These are phyloP conservation scores for Endomychus coccineus DNA, from an alignment of 2,888 invertebrate species.

Conservation along the genomic window DNA sequence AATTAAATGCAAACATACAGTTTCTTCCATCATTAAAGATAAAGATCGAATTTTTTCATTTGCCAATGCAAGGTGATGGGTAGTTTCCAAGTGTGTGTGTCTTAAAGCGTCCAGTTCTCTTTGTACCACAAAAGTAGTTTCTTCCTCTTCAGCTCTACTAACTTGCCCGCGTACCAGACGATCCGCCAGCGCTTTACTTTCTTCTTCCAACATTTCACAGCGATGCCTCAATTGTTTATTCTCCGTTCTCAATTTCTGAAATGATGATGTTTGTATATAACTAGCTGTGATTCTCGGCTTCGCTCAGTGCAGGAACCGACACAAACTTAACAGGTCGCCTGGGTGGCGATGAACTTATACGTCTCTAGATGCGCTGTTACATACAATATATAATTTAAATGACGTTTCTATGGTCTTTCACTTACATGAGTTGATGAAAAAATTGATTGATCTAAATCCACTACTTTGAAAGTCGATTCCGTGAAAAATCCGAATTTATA, in stretches of 20 bases:
- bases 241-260: constrained; percentile 75
- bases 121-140: constrained; percentile 74
- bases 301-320: too few relatives aligned
- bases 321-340: too few relatives aligned
- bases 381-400: too few relatives aligned
- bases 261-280: too few relatives aligned
- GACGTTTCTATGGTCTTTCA: too few relatives aligned
- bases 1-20: constrained; percentile 45
- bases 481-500: too few relatives aligned
- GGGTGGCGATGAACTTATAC: too few relatives aligned
- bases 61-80: constrained; percentile 82
- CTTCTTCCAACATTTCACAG: constrained; percentile 91
- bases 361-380: too few relatives aligned
- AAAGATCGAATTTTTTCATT: constrained; percentile 82
- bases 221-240: constrained; percentile 92
- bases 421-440: too few relatives aligned
- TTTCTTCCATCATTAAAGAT: constrained; percentile 70
- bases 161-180: constrained; percentile 88
- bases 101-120: constrained; percentile 83
- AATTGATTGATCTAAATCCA: too few relatives aligned
- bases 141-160: constrained; percentile 90
- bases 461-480: too few relatives aligned
- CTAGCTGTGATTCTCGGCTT: too few relatives aligned
- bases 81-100: constrained; percentile 80
- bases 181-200: constrained; percentile 90